Conservation (phyloP, 2,888 invertebrate genomes). For the Drosophila demipolita region DNA sequence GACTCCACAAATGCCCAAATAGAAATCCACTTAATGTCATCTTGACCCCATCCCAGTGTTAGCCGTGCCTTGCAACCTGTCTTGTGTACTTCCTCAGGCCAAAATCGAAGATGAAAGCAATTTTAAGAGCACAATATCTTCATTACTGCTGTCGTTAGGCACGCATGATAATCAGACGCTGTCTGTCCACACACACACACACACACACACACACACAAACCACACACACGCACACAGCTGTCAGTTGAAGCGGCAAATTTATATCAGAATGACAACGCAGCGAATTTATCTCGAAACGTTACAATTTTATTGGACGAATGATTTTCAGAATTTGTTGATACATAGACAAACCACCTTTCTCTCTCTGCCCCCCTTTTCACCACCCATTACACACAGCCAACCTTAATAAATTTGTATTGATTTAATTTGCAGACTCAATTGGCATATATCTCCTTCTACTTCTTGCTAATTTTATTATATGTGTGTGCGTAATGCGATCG, state of each 20-base stretch:
- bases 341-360: constrained; percentile 23
- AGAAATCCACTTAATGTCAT: constrained; percentile 30
- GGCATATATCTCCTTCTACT: constrained; percentile 1
- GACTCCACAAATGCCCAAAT: constrained; percentile 9
- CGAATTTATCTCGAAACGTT: constrained; percentile 39
- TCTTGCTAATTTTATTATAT: neutral
- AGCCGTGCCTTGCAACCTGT: neutral
- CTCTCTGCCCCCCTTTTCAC: no score
- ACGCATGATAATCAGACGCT: constrained; percentile 48
- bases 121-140: constrained; percentile 36
- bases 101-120: constrained; percentile 53
- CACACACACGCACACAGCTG: neutral
- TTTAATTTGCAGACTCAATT: constrained; percentile 51
- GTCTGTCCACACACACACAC: constrained; percentile 25
- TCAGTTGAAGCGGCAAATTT: constrained; percentile 50
- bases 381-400: no score
- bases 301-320: constrained; percentile 59
- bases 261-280: constrained; percentile 57
- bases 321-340: constrained; percentile 45
- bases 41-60: constrained; percentile 12
- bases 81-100: neutral
- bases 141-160: constrained; percentile 47
- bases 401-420: constrained; percentile 23
- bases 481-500: constrained; percentile 33
- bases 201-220: neutral